Evolutionary conservation across 2,113 vertebrate species (phyloP), one percentile per base, ranked within the genome.

Genomic region (Tachycineta bicolor): DNA sequence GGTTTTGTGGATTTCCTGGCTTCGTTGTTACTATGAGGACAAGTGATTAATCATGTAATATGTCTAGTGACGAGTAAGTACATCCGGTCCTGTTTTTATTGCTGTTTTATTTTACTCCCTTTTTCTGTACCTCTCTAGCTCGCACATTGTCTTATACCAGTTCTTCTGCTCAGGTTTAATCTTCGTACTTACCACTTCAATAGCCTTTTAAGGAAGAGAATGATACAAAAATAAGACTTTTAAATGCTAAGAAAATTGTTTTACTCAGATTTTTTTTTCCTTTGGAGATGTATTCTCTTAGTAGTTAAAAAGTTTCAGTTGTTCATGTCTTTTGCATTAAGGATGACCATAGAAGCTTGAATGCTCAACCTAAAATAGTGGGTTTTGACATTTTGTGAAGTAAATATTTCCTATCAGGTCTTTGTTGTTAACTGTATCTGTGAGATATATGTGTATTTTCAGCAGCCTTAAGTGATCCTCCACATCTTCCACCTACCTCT

Each of bases 1-100:
- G 95, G 95, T 93, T 96, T 96, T 95, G 96, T 96, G 96, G 95
- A 95, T 96, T 96, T 96, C 96, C 96, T 96, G 96, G 83, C 90
- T 92, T 94, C 83, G 31, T 67, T 92, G 67, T 71, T 96, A 85
- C 50, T 84, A 69, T 92, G 96, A 95, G 95, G 96, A 89, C 92
- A 94, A 97, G 95, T 41, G 95, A 95, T 97, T 95, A 96, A 97
- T 96, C 95, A 74, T 96, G 81, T 92, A 96, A 75, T 24, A 8
- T 92, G 76, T 92, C 77, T 91, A 94, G 83, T 81, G 93, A 93
- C 11, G 83, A 95, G 90, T 71, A 85, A 94, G 89, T 71, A 33
- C 50, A 55, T 96, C 95, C 58, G 89, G 94, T 82, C 53, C 58
- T 47, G 53, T 73, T 95, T 81, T 81, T 90, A 68, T 90, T 86